These are phyloP conservation scores for Rhaphigaster nebulosa DNA, from an alignment of 2,888 invertebrate genomes.

Conservation along the genomic window DNA sequence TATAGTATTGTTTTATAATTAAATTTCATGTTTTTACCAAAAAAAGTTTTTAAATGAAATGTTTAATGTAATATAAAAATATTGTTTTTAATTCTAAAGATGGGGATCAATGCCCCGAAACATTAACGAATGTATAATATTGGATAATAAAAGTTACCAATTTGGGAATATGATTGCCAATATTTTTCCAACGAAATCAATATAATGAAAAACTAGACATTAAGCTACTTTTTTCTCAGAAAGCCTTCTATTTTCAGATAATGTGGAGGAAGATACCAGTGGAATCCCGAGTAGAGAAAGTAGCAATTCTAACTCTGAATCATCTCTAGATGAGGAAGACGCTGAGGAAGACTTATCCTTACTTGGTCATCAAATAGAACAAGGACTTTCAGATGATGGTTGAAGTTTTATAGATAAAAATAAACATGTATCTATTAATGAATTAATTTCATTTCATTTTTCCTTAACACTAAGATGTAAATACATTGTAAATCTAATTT, in stretches of 20 bases:
- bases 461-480: neutral
- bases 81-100: too few relatives aligned
- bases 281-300: constrained; percentile 1
- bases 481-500: constrained; percentile 20
- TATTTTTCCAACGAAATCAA: too few relatives aligned
- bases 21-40: too few relatives aligned
- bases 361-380: constrained; percentile 56
- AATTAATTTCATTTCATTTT: neutral
- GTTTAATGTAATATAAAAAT: too few relatives aligned
- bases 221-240: neutral
- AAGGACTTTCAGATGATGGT: constrained; percentile 53
- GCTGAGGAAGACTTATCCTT: constrained; percentile 56
- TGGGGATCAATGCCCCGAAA: too few relatives aligned
- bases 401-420: neutral
- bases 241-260: neutral
- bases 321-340: constrained; percentile 40
- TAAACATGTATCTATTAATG: constrained; percentile 1
- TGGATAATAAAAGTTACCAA: too few relatives aligned
- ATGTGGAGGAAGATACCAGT: constrained; percentile 49
- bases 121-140: too few relatives aligned
- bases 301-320: neutral
- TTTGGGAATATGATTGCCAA: too few relatives aligned
- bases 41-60: too few relatives aligned
- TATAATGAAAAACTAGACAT: neutral
- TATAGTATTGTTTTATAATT: too few relatives aligned